Conservation (phyloP, 1,140 invertebrate species). For the Calycopis cecrops region DNA sequence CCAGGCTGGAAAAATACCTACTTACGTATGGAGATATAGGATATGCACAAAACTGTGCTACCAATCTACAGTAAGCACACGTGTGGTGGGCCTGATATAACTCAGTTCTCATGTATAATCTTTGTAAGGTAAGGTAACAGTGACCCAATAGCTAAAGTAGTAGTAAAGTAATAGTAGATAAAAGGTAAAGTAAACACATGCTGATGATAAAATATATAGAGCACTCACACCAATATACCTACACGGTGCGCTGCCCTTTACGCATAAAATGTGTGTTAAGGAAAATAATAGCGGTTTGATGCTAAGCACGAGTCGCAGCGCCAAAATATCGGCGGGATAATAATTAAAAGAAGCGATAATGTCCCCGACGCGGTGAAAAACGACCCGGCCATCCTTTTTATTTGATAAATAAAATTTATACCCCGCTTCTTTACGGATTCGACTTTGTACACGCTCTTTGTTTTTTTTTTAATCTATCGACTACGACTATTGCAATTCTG, state of each 20-base stretch:
- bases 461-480: conserved; percentile 32
- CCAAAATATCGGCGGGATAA: conserved; percentile 69
- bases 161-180: no score
- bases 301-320: conserved; percentile 16
- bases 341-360: conserved; percentile 74
- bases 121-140: no score
- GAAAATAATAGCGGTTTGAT: conserved; percentile 11
- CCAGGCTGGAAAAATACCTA: no score
- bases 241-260: neutral
- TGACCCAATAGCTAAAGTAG: no score
- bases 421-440: conserved; percentile 50
- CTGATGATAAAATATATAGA: no score
- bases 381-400: conserved; percentile 71
- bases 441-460: conserved; percentile 36
- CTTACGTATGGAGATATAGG: no score
- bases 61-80: no score
- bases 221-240: no score
- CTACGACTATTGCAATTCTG: neutral
- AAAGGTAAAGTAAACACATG: no score
- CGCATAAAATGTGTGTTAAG: conserved; percentile 10
- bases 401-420: conserved; percentile 76
- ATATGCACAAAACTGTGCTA: no score
- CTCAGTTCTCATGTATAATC: no score
- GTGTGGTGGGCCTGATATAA: no score
- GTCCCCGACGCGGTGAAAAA: conserved; percentile 67